Conservation (phyloP, 1,140 invertebrate genomes). For the Ptiloglossa arizonensis region DNA sequence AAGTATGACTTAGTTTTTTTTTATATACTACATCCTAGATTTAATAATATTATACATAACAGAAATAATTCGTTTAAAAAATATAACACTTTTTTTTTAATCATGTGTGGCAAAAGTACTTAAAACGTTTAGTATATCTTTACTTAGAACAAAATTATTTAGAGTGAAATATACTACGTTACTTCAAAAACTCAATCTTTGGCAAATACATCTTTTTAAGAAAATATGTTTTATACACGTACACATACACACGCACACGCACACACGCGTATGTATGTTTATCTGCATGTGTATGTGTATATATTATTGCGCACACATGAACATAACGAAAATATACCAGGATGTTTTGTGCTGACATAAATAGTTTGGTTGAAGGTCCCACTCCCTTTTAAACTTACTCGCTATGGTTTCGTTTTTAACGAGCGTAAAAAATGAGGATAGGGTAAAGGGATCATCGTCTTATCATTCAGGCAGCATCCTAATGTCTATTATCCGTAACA, state of each 20-base stretch:
- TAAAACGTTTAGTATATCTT: constrained; percentile 42
- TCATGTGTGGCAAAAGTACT: constrained; percentile 51
- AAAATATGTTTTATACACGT: constrained; percentile 22
- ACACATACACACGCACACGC: not conserved
- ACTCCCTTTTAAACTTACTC: constrained; percentile 58
- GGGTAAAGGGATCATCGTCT: constrained; percentile 62
- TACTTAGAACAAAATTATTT: constrained; percentile 64
- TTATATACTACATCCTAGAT: constrained; percentile 72
- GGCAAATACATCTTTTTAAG: constrained; percentile 63
- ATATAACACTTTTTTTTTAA: constrained; percentile 42
- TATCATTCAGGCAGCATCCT: constrained; percentile 68
- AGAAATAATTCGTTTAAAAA: constrained; percentile 62
- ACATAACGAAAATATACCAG: constrained; percentile 64
- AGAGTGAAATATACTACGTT: constrained; percentile 49
- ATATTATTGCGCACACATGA: constrained; percentile 51
- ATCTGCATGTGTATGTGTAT: not conserved
- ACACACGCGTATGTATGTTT: not conserved
- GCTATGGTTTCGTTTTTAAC: constrained; percentile 48
- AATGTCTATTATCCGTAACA: constrained; percentile 76
- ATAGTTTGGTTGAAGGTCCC: constrained; percentile 69
- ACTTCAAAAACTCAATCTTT: constrained; percentile 64
- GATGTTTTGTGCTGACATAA: constrained; percentile 75
- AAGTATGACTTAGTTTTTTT: constrained; percentile 70
- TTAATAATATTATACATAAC: constrained; percentile 70
- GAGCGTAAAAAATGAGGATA: constrained; percentile 68